A percentile compares a stretch with the other conserved stretches of the same genome.
phyloP scores from a whole-genome alignment of 2,888 invertebrate species.

The Villa cingulata region DNA sequence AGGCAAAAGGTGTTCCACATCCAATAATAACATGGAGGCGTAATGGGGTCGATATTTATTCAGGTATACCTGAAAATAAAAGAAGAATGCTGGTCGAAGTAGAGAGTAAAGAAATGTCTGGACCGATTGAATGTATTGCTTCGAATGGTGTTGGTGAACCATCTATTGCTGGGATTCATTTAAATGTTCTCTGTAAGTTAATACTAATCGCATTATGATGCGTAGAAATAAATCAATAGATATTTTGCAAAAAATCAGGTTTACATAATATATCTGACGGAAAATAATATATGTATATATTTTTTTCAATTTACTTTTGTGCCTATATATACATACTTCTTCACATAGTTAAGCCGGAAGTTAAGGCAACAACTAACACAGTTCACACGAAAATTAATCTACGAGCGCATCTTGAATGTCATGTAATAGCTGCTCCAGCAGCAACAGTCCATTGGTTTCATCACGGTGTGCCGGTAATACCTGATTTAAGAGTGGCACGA shows the following conservation, averaged over 20 bases:
- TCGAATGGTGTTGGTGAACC: constrained; percentile 63
- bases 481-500: constrained; percentile 32
- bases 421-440: constrained; percentile 53
- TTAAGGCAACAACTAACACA: constrained; percentile 49
- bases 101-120: constrained; percentile 48
- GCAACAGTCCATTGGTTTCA: constrained; percentile 56
- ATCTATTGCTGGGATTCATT: constrained; percentile 48
- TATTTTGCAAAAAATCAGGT: no score
- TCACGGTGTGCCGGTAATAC: constrained; percentile 42
- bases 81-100: constrained; percentile 29
- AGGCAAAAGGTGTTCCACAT: constrained; percentile 53
- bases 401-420: constrained; percentile 54
- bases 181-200: constrained; percentile 59
- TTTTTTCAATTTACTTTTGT: constrained; percentile 7
- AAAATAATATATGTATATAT: not conserved
- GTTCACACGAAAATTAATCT: constrained; percentile 62
- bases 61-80: constrained; percentile 25
- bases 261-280: no score
- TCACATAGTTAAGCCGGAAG: constrained; percentile 57
- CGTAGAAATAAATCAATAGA: no score
- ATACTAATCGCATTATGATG: no score
- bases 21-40: constrained; percentile 58
- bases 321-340: not conserved
- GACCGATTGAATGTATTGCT: constrained; percentile 58
- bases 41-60: constrained; percentile 17